These are phyloP conservation scores for Hephaestus fuliginosus DNA, from an alignment of 2,797 vertebrate species.

Conservation along the genomic window DNA sequence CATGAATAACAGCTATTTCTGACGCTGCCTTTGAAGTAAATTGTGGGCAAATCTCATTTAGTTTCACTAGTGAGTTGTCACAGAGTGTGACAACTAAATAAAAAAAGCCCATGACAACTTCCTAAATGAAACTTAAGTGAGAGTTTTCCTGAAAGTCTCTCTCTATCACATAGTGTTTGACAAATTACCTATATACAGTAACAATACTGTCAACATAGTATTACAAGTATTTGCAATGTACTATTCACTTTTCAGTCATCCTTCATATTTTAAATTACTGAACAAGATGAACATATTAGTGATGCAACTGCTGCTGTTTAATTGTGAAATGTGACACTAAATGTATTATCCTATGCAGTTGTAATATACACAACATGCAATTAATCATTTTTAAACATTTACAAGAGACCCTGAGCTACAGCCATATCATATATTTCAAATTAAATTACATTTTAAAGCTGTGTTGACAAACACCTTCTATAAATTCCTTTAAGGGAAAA, in stretches of 20 bases:
- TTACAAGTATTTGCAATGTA: not conserved
- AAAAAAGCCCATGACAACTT: slow-evolving; percentile 13
- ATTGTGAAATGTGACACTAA: not conserved
- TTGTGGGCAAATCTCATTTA: slow-evolving; percentile 45
- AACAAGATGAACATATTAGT: not conserved
- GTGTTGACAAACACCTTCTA: not conserved
- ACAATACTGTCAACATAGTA: not conserved
- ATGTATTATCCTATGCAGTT: not conserved
- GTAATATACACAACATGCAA: not conserved
- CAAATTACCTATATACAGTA: not conserved
- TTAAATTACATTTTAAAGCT: not conserved
- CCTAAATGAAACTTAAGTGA: slow-evolving; percentile 12
- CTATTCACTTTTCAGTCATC: slow-evolving; percentile 9
- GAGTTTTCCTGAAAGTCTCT: not conserved
- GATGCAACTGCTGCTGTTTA: slow-evolving; percentile 1
- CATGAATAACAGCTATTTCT: slow-evolving; percentile 43
- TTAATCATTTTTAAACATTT: slow-evolving; percentile 6
- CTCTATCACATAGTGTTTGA: not conserved
- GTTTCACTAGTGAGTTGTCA: slow-evolving; percentile 15
- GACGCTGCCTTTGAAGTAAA: slow-evolving; percentile 28
- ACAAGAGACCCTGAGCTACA: slow-evolving; percentile 1
- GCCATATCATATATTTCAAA: not conserved
- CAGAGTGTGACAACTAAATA: slow-evolving; percentile 21
- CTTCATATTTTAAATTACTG: not conserved
- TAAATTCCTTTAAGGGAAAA: not conserved